Percentiles rank a stretch among this genome's conserved stretches.
These are phyloP conservation scores for Corythornis vintsioides DNA, from an alignment of 2,113 vertebrate species.

Conservation along the genomic window DNA sequence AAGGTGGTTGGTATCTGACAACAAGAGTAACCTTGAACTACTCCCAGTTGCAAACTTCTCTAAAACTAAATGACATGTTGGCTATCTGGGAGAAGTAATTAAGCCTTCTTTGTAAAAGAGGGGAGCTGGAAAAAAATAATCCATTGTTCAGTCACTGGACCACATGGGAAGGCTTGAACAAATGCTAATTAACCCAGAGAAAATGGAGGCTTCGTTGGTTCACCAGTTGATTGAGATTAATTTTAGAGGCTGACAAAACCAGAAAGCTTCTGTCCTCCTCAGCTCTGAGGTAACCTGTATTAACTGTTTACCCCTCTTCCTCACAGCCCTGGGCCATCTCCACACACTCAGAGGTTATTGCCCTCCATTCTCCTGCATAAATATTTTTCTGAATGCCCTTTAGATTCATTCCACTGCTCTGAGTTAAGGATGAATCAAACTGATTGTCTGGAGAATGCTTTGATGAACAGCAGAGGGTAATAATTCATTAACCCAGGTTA, in stretches of 20 bases:
- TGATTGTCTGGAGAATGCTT: neutral
- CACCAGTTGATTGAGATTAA: neutral
- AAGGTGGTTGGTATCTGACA: neutral
- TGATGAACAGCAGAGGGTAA: neutral
- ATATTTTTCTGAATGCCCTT: neutral
- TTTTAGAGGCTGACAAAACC: neutral
- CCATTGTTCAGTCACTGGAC: neutral
- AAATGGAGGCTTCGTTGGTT: neutral
- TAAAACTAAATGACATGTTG: neutral
- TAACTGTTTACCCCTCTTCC: neutral
- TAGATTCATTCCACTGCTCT: neutral
- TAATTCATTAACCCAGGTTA: neutral
- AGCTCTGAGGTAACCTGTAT: neutral
- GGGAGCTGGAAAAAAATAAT: neutral
- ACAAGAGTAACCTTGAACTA: neutral
- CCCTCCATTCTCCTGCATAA: neutral
- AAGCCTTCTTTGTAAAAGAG: neutral
- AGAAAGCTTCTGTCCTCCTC: neutral
- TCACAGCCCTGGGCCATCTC: neutral
- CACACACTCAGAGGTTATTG: neutral
- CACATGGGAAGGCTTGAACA: neutral
- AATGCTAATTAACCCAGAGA: neutral
- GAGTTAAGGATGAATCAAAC: neutral
- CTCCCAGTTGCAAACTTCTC: neutral
- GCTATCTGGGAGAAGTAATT: conserved; percentile 10